phyloP scores from a whole-genome alignment of 1,140 invertebrate species.

The Plodia interpunctella region DNA sequence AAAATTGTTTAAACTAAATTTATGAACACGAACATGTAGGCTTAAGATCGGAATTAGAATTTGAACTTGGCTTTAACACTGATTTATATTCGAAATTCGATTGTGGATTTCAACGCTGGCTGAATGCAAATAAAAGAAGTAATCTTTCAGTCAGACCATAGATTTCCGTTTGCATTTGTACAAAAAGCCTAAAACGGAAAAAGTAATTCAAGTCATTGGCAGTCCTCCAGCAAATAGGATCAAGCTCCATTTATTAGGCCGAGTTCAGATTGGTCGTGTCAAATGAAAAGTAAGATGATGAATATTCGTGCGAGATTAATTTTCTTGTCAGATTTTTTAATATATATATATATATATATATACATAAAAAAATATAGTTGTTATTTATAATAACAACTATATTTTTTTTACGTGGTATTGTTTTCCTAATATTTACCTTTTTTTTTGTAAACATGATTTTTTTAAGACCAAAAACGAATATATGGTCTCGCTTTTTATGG shows the following conservation, averaged over 20 bases:
- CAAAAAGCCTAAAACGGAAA: not conserved
- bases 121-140: too few species aligned
- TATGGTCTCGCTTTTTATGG: too few species aligned
- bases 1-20: constrained; percentile 30
- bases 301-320: not conserved
- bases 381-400: too few species aligned
- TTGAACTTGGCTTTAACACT: not conserved
- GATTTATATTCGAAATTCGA: not conserved
- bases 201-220: constrained; percentile 16
- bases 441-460: too few species aligned
- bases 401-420: too few species aligned
- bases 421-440: too few species aligned
- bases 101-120: too few species aligned
- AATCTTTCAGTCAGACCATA: too few species aligned
- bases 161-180: not conserved
- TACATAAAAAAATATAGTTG: too few species aligned
- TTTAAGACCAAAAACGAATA: too few species aligned
- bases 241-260: not conserved
- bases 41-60: not conserved
- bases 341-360: too few species aligned
- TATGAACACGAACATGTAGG: constrained; percentile 3
- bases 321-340: not conserved
- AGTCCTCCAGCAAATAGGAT: constrained; percentile 12
- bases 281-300: not conserved
- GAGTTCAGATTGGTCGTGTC: not conserved